Evolutionary conservation across 2,888 invertebrate genomes (phyloP).

Genomic region (Gastracanthus pulcherrimus): DNA sequence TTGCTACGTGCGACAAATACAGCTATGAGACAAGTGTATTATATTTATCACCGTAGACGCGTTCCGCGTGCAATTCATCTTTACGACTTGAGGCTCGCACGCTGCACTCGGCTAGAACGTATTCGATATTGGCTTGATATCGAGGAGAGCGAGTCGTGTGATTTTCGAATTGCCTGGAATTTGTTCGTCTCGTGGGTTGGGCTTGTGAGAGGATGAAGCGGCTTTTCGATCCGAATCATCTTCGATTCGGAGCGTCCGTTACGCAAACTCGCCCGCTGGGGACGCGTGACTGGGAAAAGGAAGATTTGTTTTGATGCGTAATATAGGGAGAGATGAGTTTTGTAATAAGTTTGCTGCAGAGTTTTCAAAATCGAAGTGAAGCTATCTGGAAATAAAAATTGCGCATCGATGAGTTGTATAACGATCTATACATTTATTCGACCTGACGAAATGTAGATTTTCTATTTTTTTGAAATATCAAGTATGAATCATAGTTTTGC

Average conservation of each 20-base stretch:
- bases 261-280: neutral
- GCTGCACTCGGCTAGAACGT: too few relatives aligned
- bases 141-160: neutral
- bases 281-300: neutral
- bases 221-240: neutral
- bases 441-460: too few relatives aligned
- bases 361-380: neutral
- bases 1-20: constrained; percentile 16
- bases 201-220: neutral
- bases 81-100: neutral
- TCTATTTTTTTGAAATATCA: too few relatives aligned
- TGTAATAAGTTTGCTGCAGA: neutral
- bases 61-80: neutral
- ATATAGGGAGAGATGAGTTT: neutral
- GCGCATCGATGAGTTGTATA: too few relatives aligned
- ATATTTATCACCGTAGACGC: constrained; percentile 13
- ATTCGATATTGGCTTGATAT: too few relatives aligned
- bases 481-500: too few relatives aligned
- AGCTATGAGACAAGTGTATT: neutral
- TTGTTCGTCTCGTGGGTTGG: too few relatives aligned
- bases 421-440: too few relatives aligned
- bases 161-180: neutral
- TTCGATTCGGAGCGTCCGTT: neutral
- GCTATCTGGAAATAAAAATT: neutral
- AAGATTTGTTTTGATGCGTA: neutral